These are phyloP conservation scores for Hymenochirus boettgeri DNA, from an alignment of 2,113 vertebrate genomes.

Conservation along the genomic window DNA sequence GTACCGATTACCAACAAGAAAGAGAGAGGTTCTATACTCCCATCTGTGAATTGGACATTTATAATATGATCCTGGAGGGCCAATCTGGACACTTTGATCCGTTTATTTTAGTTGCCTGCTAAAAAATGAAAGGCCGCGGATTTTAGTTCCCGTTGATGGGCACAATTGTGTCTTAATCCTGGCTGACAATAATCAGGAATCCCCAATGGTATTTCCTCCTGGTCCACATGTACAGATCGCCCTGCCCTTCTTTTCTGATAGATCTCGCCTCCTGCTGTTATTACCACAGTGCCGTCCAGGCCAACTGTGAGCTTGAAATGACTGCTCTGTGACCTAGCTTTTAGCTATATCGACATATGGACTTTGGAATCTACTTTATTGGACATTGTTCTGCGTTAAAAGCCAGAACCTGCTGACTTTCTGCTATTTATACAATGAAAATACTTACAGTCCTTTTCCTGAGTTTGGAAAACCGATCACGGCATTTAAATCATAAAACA, in stretches of 20 bases:
- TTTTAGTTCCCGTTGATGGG: no score
- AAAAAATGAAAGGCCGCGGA: no score
- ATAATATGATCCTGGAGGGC: no score
- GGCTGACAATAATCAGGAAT: neutral
- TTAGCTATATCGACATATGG: neutral
- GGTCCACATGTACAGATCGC: neutral
- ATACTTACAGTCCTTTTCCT: neutral
- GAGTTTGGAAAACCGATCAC: no score
- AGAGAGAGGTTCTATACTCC: no score
- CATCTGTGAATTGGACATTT: no score
- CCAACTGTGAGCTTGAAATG: neutral
- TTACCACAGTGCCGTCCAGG: neutral
- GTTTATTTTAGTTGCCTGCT: no score
- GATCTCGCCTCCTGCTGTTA: neutral
- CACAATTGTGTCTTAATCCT: neutral
- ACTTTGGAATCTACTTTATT: slow-evolving; percentile 1
- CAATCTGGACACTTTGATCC: no score
- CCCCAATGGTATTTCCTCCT: neutral
- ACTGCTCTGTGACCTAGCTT: neutral
- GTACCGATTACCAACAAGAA: no score
- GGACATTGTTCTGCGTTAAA: neutral
- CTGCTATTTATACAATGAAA: slow-evolving; percentile 3
- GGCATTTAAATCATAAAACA: no score
- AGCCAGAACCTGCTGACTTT: neutral
- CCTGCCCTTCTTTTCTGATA: neutral